Evolutionary conservation across 2,797 vertebrate genomes (phyloP).

Genomic region (Morelia viridis): DNA sequence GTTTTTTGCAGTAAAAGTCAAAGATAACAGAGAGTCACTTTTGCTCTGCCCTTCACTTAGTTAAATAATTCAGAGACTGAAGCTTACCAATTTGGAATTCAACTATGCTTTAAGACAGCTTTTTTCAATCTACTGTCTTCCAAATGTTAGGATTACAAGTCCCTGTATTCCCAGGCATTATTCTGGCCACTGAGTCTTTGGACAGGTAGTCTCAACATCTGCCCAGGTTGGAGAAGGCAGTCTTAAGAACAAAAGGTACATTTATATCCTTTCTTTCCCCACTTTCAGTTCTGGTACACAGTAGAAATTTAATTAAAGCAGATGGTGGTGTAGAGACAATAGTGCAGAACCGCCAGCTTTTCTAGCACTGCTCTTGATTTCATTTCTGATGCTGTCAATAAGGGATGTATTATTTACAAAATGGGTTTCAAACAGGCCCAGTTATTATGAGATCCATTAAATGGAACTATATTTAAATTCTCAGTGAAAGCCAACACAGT

Average conservation of each 20-base stretch:
- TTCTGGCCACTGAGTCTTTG: background rate
- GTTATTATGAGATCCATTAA: conserved; percentile 5
- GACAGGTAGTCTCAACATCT: background rate
- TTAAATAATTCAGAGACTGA: background rate
- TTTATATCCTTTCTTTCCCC: background rate
- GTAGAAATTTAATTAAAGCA: background rate
- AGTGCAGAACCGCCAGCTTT: background rate
- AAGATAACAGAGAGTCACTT: background rate
- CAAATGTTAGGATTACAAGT: background rate
- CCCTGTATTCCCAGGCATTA: too few species aligned
- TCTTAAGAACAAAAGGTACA: background rate
- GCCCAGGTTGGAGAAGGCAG: background rate
- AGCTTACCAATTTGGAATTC: background rate
- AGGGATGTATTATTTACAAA: conserved; percentile 3
- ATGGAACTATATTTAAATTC: background rate
- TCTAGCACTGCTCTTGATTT: background rate
- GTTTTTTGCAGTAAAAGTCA: background rate
- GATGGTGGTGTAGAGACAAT: background rate
- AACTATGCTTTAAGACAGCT: background rate
- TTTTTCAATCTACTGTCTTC: background rate
- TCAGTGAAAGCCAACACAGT: background rate
- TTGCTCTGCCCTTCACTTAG: background rate
- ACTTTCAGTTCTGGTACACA: background rate
- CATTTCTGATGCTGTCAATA: background rate
- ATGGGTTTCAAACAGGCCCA: background rate